These are phyloP conservation scores for Epinephelus fuscoguttatus DNA, from an alignment of 2,113 vertebrate species.

Conservation along the genomic window DNA sequence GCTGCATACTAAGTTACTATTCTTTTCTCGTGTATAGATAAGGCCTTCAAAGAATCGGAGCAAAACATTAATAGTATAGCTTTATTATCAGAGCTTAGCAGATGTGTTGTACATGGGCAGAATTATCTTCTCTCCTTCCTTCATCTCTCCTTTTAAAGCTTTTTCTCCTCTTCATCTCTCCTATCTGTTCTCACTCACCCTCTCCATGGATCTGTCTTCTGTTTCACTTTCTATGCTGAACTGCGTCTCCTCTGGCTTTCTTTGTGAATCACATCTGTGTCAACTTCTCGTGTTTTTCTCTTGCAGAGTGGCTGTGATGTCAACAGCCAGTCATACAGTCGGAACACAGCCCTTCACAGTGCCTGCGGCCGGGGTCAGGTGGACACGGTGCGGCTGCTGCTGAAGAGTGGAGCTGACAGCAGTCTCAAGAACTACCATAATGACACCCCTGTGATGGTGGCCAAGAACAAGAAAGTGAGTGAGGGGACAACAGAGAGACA, in stretches of 20 bases:
- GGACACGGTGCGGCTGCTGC: constrained; percentile 86
- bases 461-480: constrained; percentile 89
- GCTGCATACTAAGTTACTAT: constrained; percentile 18
- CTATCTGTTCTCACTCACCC: background rate
- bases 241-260: background rate
- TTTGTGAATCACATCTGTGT: constrained; percentile 36
- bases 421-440: constrained; percentile 94
- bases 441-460: constrained; percentile 92
- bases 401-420: constrained; percentile 90
- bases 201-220: background rate
- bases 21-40: constrained; percentile 22
- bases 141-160: constrained; percentile 7
- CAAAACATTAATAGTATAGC: background rate
- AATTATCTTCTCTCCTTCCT: constrained; percentile 5
- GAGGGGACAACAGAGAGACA: background rate
- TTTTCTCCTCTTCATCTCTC: background rate
- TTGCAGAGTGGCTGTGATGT: constrained; percentile 89
- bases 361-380: constrained; percentile 90
- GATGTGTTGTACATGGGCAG: background rate
- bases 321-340: constrained; percentile 91
- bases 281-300: constrained; percentile 23
- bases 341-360: constrained; percentile 90
- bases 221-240: constrained; percentile 30
- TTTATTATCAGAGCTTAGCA: constrained; percentile 22
- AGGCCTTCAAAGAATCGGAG: background rate